A percentile compares a stretch with the other conserved stretches of the same genome.
phyloP scores from a whole-genome alignment of 92 coral and sea anemone species.

The Heliopora coerulea region DNA sequence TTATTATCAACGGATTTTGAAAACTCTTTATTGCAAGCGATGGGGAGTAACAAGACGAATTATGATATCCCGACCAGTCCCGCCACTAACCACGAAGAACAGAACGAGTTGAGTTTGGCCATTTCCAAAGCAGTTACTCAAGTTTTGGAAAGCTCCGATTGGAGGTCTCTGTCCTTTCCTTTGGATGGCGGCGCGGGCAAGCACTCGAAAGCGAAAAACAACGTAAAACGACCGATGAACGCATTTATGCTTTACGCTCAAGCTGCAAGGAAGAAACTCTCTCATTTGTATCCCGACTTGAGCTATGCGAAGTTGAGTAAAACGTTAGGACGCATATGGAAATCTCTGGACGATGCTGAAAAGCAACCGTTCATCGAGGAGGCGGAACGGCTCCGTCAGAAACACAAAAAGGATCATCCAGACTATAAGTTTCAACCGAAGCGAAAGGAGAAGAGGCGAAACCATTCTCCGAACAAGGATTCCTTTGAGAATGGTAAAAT shows the following conservation, averaged over 20 bases:
- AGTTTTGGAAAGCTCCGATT: constrained; percentile 95
- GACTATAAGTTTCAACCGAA: constrained; percentile 98
- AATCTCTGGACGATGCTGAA: constrained; percentile 85
- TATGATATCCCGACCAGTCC: background rate
- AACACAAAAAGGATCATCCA: constrained; percentile 94
- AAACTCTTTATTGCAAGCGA: constrained; percentile 12
- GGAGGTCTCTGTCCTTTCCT: constrained; percentile 95
- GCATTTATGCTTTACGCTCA: constrained; percentile 99
- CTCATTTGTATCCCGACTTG: constrained; percentile 93
- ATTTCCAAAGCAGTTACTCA: constrained; percentile 94
- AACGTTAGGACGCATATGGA: constrained; percentile 95
- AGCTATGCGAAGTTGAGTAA: constrained; percentile 98
- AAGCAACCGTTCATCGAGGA: constrained; percentile 98
- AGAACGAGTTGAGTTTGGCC: constrained; percentile 69
- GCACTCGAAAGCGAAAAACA: constrained; percentile 74
- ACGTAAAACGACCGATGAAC: constrained; percentile 97
- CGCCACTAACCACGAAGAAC: constrained; percentile 10
- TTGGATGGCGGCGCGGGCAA: constrained; percentile 92
- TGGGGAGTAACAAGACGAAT: constrained; percentile 37
- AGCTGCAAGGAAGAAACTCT: constrained; percentile 93
- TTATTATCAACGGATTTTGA: constrained; percentile 6
- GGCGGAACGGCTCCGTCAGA: constrained; percentile 91
- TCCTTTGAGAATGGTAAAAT: constrained; percentile 26
- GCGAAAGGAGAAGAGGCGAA: constrained; percentile 73
- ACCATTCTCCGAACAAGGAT: constrained; percentile 18